Evolutionary conservation across 2,113 vertebrate genomes (phyloP).

Genomic region (Heterochromis multidens): DNA sequence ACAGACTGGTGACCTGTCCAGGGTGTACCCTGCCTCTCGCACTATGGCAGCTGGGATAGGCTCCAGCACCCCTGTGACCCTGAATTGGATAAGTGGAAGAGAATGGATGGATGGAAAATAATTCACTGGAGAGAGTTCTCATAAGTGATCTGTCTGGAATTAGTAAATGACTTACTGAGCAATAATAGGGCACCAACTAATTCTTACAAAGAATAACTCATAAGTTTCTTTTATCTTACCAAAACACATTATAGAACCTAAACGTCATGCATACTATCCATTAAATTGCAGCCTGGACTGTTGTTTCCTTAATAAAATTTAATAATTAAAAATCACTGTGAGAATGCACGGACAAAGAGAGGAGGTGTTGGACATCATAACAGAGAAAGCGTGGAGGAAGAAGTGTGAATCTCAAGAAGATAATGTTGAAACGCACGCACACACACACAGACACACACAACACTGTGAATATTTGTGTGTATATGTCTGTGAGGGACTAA

Average conservation of each 20-base stretch:
- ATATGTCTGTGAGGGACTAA: neutral
- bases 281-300: neutral
- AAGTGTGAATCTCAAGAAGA: slow-evolving; percentile 36
- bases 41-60: too few species aligned
- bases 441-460: neutral
- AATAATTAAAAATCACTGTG: neutral
- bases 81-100: too few species aligned
- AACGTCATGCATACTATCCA: neutral
- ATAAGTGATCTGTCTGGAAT: too few species aligned
- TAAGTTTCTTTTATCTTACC: neutral
- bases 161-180: too few species aligned
- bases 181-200: neutral
- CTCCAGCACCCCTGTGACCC: too few species aligned
- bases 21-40: too few species aligned
- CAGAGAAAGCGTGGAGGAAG: slow-evolving; percentile 20
- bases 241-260: neutral
- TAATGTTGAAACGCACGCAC: neutral
- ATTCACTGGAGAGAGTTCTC: too few species aligned
- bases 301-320: neutral
- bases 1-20: too few species aligned
- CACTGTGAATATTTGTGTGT: neutral
- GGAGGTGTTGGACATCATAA: slow-evolving; percentile 15
- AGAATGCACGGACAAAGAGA: neutral
- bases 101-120: too few species aligned
- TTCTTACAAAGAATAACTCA: neutral